Base-by-base conservation (phyloP, 2,888 invertebrate genomes). In the Drosophila birchii region DNA sequence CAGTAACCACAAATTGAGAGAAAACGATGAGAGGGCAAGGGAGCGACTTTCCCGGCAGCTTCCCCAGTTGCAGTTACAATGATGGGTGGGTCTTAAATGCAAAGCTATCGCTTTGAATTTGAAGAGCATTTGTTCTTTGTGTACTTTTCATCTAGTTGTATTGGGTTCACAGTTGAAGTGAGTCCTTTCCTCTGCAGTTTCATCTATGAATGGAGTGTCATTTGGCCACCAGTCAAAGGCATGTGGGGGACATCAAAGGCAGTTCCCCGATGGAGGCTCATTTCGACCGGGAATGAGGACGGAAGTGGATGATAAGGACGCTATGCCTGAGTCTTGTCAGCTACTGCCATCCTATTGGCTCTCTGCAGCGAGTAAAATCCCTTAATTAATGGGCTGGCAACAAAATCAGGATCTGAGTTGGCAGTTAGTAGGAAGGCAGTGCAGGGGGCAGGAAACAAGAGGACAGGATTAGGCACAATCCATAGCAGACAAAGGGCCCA, bases 391-490 rank as follows among this genome's bases (percentile, higher is more conserved):
- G 60, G 41, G 32, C 38, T 23, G 45, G 26, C 14, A 34, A 32
- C 16, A 26, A 36, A 38, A 47, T 38, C 18, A 20, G 32, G 12
- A 8, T 32, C 49, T 32, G 18, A 49, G 29, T 49, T 12, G 18
- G 18, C 47, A 39, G 39, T 6, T 18, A 41, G 18, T n/a, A 41
- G 41, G 9, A 18, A n/a, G 18, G 41, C n/a, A 9, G 39, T 12
- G 20, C 26, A 45, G 47, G 6, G 16, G 26, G 9, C 26, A 5
- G 8, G 26, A 26, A 49, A 26, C 9, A 32, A n/a, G 26, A 64
- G 18, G 38, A 9, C 38, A 11, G 53, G 53, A 66, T 67, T 45
- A 67, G 68, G 23, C 26, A 38, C 68, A 45, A 64, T 41, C 34
- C 41, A 12, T 12, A 58, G 32, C 39, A 55, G 60, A 56, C 41